Conservation (phyloP, 2,113 vertebrate species). For the Oreochromis tanganicae region DNA sequence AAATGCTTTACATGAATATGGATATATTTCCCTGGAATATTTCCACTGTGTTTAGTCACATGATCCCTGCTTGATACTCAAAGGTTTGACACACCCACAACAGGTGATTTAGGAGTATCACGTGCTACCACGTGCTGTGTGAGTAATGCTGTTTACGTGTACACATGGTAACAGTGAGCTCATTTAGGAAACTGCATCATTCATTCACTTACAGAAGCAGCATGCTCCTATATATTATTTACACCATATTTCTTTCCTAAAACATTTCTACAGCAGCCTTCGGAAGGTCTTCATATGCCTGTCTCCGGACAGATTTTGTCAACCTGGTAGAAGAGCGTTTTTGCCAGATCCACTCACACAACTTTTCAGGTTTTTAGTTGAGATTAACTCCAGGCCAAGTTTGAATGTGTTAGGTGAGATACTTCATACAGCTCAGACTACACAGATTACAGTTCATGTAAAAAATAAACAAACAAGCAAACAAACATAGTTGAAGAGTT, state of each 20-base stretch:
- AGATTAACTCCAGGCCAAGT: not conserved
- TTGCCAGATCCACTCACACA: not conserved
- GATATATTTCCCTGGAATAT: not conserved
- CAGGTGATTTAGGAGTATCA: not conserved
- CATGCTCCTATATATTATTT: not conserved
- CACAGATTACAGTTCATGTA: not conserved
- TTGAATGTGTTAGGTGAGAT: not conserved
- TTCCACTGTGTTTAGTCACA: not conserved
- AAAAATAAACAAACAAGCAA: not conserved
- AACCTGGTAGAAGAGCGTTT: not conserved
- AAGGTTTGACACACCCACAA: not conserved
- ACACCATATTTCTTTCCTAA: not conserved
- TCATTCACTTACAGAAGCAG: not conserved
- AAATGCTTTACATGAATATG: not conserved
- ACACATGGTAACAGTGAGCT: not conserved
- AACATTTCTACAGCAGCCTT: not conserved
- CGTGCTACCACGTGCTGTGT: not conserved
- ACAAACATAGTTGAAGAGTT: not conserved
- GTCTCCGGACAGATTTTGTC: not conserved
- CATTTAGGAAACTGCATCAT: not conserved
- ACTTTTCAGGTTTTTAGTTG: not conserved
- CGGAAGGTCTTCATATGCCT: not conserved
- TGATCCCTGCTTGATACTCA: not conserved
- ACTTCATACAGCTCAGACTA: not conserved
- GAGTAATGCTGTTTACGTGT: not conserved